A percentile compares a stretch with the other conserved stretches of the same genome.
These are phyloP conservation scores for Uropsilus gracilis DNA, from an alignment of 2,113 vertebrate species.

Conservation along the genomic window DNA sequence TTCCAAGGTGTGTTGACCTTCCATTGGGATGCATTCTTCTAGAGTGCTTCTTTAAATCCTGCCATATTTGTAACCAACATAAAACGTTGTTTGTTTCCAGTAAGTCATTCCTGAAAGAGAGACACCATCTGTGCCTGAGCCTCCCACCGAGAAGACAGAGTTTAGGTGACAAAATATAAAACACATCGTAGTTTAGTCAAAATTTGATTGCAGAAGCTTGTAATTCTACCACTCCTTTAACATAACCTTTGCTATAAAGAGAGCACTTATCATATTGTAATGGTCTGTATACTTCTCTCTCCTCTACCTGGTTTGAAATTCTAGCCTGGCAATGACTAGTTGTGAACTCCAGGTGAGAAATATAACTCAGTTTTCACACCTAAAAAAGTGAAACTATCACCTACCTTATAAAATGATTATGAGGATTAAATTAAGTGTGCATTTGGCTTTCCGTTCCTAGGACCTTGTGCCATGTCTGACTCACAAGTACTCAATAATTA, in stretches of 20 bases:
- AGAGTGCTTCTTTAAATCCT: neutral
- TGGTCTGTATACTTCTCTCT: neutral
- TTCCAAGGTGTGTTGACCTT: neutral
- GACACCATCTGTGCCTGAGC: neutral
- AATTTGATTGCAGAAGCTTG: neutral
- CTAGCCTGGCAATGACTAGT: neutral
- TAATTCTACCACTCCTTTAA: neutral
- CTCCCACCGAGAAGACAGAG: neutral
- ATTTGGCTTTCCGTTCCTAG: neutral
- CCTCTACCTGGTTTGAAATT: neutral
- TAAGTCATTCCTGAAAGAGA: neutral
- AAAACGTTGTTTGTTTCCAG: neutral
- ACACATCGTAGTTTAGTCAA: neutral
- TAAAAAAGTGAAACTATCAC: neutral
- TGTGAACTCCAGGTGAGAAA: neutral
- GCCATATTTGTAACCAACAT: neutral
- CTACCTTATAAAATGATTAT: neutral
- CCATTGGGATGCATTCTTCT: neutral
- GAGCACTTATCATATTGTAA: neutral
- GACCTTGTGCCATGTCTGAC: neutral
- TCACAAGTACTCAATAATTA: neutral
- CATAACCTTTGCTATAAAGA: neutral
- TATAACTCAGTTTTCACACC: constrained; percentile 1
- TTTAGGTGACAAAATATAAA: neutral
- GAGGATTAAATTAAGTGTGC: neutral